Percentiles rank a stretch among this genome's conserved stretches.
These are phyloP conservation scores for Myzus persicae DNA, from an alignment of 1,140 invertebrate species.

Conservation along the genomic window DNA sequence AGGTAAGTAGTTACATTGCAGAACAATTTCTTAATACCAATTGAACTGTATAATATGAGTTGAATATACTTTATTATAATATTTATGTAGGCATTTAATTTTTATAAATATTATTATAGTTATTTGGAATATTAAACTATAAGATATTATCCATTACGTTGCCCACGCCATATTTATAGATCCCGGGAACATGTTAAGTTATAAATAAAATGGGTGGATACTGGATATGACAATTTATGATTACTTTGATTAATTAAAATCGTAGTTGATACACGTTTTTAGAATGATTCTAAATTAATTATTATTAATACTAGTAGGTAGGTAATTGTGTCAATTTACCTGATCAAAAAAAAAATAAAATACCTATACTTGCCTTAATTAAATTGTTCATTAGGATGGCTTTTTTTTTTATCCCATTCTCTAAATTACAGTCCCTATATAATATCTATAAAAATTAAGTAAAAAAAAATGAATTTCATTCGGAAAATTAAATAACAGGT, in stretches of 20 bases:
- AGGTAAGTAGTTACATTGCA: background rate
- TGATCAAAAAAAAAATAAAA: background rate
- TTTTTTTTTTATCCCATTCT: background rate
- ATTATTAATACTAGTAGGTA: no score
- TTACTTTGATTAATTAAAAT: background rate
- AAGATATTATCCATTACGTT: background rate
- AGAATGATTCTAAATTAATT: background rate
- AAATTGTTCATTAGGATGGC: background rate
- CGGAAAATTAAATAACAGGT: conserved; percentile 7
- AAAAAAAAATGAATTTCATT: background rate
- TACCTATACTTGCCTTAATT: background rate
- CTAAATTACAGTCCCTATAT: background rate
- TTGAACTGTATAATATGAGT: background rate
- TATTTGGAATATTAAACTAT: background rate
- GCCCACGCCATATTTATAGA: background rate
- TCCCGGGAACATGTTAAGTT: background rate
- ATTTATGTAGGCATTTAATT: background rate
- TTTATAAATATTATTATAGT: background rate
- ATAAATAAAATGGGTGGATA: background rate
- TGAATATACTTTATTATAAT: background rate
- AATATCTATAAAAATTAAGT: background rate
- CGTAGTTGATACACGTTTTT: background rate
- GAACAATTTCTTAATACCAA: background rate
- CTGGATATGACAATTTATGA: background rate
- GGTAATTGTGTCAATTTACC: background rate